These are phyloP conservation scores for Coecobrya sp. DNA, from an alignment of 2,888 invertebrate genomes.

Conservation along the genomic window DNA sequence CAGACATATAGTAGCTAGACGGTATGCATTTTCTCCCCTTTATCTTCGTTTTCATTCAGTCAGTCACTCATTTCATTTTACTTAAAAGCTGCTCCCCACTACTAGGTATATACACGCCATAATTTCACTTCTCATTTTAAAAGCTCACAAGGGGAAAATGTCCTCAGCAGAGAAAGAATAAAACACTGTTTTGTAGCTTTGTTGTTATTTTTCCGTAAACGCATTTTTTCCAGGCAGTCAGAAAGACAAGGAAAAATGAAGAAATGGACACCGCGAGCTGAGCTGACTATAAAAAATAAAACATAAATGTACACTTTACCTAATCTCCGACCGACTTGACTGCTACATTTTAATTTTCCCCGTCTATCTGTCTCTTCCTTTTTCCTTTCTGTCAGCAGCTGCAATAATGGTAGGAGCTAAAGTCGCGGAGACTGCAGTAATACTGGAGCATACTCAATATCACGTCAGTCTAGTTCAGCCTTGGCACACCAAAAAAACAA, in stretches of 20 bases:
- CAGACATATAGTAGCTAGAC: not conserved
- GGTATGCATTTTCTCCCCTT: not conserved
- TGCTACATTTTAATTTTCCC: conserved; percentile 2
- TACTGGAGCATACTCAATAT: not conserved
- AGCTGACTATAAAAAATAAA: conserved; percentile 22
- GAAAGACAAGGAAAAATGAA: not conserved
- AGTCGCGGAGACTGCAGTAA: not conserved
- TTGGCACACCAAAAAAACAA: conserved; percentile 43
- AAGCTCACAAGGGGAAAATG: conserved; percentile 40
- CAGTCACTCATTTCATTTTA: conserved; percentile 27
- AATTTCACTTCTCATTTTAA: conserved; percentile 12
- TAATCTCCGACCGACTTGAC: not conserved
- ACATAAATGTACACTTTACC: conserved; percentile 15
- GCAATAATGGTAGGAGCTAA: not conserved
- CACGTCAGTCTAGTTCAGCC: conserved; percentile 41
- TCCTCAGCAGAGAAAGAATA: conserved; percentile 25
- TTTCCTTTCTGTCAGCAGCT: not conserved
- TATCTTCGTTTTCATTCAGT: not conserved
- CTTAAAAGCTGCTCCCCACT: not conserved
- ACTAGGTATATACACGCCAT: not conserved
- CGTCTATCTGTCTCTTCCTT: not conserved
- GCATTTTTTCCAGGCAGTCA: not conserved
- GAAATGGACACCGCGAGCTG: not conserved
- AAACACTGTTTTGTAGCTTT: not conserved
- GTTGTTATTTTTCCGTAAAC: conserved; percentile 6